Evolutionary conservation across 2,113 vertebrate genomes (phyloP).

Genomic region (Sphaerodactylus townsendi): DNA sequence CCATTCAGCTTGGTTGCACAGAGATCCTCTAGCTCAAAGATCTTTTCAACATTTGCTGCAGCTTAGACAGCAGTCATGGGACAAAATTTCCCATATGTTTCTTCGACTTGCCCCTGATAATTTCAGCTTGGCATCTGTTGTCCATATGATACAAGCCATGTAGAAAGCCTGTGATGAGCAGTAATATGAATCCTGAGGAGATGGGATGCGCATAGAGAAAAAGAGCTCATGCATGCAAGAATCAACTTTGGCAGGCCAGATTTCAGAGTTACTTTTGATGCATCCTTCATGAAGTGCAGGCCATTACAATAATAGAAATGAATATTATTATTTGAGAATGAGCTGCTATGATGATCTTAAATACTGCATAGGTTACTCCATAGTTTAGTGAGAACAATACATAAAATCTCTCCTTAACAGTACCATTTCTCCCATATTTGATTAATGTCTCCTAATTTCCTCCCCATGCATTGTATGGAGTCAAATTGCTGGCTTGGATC

Average conservation of each 20-base stretch:
- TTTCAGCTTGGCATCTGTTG: neutral
- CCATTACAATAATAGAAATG: neutral
- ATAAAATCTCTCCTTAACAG: constrained; percentile 54
- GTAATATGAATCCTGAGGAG: neutral
- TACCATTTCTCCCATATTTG: constrained; percentile 33
- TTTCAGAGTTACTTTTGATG: constrained; percentile 18
- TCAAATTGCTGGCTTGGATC: neutral
- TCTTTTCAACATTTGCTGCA: rapidly evolving
- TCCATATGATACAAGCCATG: neutral
- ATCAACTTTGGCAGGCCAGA: neutral
- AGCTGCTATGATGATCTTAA: constrained; percentile 39
- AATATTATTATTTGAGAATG: constrained; percentile 37
- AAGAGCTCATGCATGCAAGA: neutral
- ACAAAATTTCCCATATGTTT: neutral
- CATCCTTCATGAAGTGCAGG: constrained; percentile 12
- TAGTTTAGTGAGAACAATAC: constrained; percentile 34
- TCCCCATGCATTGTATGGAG: constrained; percentile 18
- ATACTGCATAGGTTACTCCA: constrained; percentile 35
- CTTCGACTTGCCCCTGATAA: neutral
- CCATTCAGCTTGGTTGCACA: neutral
- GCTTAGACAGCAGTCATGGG: neutral
- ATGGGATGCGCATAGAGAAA: neutral
- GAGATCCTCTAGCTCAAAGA: neutral
- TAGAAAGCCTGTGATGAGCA: neutral
- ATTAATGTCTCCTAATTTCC: constrained; percentile 40